Percentiles rank a stretch among this genome's conserved stretches.
Conservation (phyloP, 1,140 invertebrate genomes). For the Sycophila sp. region DNA sequence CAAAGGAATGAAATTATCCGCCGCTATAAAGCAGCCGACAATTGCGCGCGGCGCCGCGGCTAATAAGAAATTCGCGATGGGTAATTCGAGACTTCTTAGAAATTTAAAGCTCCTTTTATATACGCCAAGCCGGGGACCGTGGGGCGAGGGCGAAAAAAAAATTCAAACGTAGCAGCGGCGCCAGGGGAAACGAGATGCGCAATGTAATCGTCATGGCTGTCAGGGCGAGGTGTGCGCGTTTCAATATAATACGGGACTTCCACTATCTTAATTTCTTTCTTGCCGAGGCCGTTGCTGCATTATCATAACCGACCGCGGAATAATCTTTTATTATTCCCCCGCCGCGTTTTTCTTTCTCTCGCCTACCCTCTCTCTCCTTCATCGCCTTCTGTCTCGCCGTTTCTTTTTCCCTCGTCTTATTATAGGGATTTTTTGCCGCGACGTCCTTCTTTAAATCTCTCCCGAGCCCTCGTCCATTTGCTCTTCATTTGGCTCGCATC, state of each 20-base stretch:
- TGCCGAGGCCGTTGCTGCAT: conserved; percentile 39
- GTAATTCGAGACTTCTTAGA: conserved; percentile 25
- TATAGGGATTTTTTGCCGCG: too few species aligned
- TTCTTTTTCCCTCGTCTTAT: conserved; percentile 42
- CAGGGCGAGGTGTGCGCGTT: background rate
- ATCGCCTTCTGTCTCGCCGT: conserved; percentile 28
- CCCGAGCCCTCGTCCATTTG: conserved; percentile 27
- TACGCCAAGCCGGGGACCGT: background rate
- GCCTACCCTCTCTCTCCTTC: conserved; percentile 25
- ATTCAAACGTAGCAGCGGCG: background rate
- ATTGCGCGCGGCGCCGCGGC: background rate
- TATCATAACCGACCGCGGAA: conserved; percentile 54
- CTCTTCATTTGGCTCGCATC: background rate
- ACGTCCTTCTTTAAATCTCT: too few species aligned
- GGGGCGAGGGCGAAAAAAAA: background rate
- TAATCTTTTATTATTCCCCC: conserved; percentile 54
- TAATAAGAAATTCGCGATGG: conserved; percentile 22
- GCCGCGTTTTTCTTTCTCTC: conserved; percentile 29
- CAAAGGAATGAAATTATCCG: conserved; percentile 5
- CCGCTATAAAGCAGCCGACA: background rate
- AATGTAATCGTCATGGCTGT: conserved; percentile 25
- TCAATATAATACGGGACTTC: conserved; percentile 35
- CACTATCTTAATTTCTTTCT: conserved; percentile 54
- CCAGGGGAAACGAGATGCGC: conserved; percentile 14
- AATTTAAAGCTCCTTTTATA: conserved; percentile 31